phyloP scores from a whole-genome alignment of 2,113 vertebrate species.

The Clarias gariepinus region DNA sequence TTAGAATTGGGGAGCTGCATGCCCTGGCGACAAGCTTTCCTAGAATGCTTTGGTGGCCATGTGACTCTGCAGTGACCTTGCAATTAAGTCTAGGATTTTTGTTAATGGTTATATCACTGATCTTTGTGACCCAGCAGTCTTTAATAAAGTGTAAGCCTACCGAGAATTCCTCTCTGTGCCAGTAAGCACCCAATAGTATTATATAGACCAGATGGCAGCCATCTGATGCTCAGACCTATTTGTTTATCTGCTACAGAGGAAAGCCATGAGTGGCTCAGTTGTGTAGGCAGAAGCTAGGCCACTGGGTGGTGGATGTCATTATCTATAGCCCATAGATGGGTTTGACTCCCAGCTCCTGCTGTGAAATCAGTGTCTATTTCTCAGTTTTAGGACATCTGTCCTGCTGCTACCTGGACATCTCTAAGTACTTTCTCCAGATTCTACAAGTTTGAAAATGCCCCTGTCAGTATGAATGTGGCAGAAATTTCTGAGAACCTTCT shows the following conservation, averaged over 20 bases:
- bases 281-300: no score
- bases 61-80: neutral
- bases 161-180: neutral
- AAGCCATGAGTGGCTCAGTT: neutral
- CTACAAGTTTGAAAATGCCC: neutral
- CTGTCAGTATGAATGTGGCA: neutral
- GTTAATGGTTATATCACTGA: neutral
- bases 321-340: neutral
- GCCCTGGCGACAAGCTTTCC: neutral
- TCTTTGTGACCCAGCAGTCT: neutral
- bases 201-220: slow-evolving; percentile 3
- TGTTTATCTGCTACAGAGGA: neutral
- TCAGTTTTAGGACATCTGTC: neutral
- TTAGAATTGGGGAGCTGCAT: neutral
- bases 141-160: neutral
- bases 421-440: neutral
- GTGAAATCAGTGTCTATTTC: neutral
- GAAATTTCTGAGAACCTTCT: neutral
- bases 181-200: neutral
- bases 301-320: neutral
- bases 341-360: neutral
- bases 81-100: neutral
- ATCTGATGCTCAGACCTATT: neutral
- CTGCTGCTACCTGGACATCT: neutral
- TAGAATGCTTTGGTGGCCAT: neutral